A percentile compares a stretch with the other conserved stretches of the same genome.
Evolutionary conservation across 2,797 vertebrate genomes (phyloP).

Genomic region (Pogonophryne albipinna): DNA sequence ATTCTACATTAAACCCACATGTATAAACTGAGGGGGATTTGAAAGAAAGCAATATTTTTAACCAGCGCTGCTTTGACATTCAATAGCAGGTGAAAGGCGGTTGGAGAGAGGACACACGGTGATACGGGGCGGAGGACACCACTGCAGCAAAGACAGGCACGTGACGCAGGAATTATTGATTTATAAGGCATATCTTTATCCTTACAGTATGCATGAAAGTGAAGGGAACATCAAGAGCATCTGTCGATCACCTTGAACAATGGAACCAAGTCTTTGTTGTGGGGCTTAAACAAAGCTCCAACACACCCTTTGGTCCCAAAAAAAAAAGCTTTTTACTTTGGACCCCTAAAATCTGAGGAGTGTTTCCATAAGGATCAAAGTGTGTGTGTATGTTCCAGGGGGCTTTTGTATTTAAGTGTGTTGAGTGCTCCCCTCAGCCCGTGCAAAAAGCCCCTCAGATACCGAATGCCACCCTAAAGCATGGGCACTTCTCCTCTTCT

Average conservation of each 20-base stretch:
- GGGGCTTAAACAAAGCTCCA: slow-evolving; percentile 63
- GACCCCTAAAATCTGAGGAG: slow-evolving; percentile 77
- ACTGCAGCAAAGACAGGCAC: slow-evolving; percentile 65
- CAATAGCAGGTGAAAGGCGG: slow-evolving; percentile 68
- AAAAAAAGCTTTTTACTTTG: slow-evolving; percentile 68
- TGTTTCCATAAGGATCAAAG: slow-evolving; percentile 80
- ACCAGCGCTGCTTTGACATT: slow-evolving; percentile 78
- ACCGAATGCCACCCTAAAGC: slow-evolving; percentile 78
- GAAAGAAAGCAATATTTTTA: slow-evolving; percentile 81
- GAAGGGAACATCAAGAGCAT: slow-evolving; percentile 71
- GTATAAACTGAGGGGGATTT: slow-evolving; percentile 77
- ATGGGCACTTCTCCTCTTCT: slow-evolving; percentile 70
- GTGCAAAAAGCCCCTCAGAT: slow-evolving; percentile 83
- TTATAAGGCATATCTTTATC: slow-evolving; percentile 83
- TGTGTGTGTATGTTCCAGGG: slow-evolving; percentile 65
- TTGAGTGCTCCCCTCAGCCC: slow-evolving; percentile 80
- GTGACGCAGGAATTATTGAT: slow-evolving; percentile 80
- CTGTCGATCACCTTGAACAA: slow-evolving; percentile 72
- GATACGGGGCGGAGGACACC: slow-evolving; percentile 65
- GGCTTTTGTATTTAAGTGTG: slow-evolving; percentile 77
- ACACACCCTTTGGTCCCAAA: slow-evolving; percentile 67
- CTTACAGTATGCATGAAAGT: slow-evolving; percentile 77
- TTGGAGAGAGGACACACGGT: slow-evolving; percentile 66
- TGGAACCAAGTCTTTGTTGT: slow-evolving; percentile 75
- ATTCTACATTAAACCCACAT: slow-evolving; percentile 82